Evolutionary conservation across 2,888 invertebrate species (phyloP), one percentile per base, ranked within the genome.

Genomic region (Ctenicera cuprea): DNA sequence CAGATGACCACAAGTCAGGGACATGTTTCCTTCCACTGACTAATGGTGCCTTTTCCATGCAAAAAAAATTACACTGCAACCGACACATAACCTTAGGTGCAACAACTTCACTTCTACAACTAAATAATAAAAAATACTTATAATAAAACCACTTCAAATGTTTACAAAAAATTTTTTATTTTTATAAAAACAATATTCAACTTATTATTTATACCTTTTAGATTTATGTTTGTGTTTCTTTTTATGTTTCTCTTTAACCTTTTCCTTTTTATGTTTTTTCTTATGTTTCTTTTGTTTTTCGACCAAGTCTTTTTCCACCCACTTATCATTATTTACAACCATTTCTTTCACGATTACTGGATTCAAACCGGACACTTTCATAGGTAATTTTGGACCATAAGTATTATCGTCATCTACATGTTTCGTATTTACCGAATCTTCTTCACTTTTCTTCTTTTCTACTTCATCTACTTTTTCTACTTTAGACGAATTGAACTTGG

Each of bases 371-470:
- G 37, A 14, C 1, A 22, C 12, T 18, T 26, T 38, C 48, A 30
- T 61, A 0, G 92, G 92, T 76, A 92, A 88, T 82, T 88, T 90
- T 0, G 92, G 92, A 0, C 92, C 92, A 65, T 92, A 92, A 14
- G 87, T 83, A 78, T 88, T 82, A 48, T 80, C 77, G 18, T 72
- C 48, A 59, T 48, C 71, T 20, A 43, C 37, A 4, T 12, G 5
- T 12, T n/a, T 22, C 16, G n/a, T 43, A n/a, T n/a, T n/a, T n/a
- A n/a, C n/a, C 12, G 0, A 9, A 8, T 74, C 65, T 45, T 62
- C 64, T 63, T 57, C 52, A 62, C 63, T 65, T 52, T 64, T 54
- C 30, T 14, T 71, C n/a, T 59, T 18, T 66, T 57, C 33, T 66
- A 76, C 52, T 22, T 22, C 65, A 54, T 78, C 52, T 79, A 63